Conservation (phyloP, 1,140 invertebrate species). For the Melitaea cinxia region DNA sequence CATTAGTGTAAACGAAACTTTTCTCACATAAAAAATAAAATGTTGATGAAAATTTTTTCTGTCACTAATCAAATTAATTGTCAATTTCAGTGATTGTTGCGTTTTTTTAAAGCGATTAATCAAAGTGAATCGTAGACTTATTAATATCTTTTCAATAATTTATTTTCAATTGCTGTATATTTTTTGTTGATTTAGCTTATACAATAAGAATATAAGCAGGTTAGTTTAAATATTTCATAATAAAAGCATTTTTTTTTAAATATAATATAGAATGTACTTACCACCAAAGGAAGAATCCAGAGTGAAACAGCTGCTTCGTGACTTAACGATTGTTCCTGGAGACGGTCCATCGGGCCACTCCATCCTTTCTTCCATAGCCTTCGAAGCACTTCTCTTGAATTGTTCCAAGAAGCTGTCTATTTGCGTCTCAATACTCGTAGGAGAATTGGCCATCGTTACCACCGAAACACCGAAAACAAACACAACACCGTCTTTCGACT, state of each 20-base stretch:
- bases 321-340: conserved; percentile 67
- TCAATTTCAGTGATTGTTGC: too few relatives aligned
- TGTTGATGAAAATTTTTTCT: too few relatives aligned
- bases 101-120: too few relatives aligned
- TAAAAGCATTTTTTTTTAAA: not conserved
- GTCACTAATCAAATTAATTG: too few relatives aligned
- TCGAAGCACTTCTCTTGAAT: conserved; percentile 88
- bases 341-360: conserved; percentile 75
- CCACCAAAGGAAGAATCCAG: conserved; percentile 70
- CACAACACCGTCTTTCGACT: conserved; percentile 55
- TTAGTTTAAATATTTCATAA: not conserved
- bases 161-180: too few relatives aligned
- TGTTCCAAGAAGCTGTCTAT: conserved; percentile 92
- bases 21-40: too few relatives aligned
- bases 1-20: too few relatives aligned
- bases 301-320: conserved; percentile 78
- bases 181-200: too few relatives aligned
- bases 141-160: too few relatives aligned
- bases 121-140: too few relatives aligned
- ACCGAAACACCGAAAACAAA: conserved; percentile 77
- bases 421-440: conserved; percentile 88
- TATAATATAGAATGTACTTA: conserved; percentile 49
- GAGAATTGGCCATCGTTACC: conserved; percentile 85
- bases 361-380: conserved; percentile 85
- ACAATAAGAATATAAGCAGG: too few relatives aligned